These are phyloP conservation scores for Drosophila sturtevanti DNA, from an alignment of 1,140 invertebrate genomes.

Conservation along the genomic window DNA sequence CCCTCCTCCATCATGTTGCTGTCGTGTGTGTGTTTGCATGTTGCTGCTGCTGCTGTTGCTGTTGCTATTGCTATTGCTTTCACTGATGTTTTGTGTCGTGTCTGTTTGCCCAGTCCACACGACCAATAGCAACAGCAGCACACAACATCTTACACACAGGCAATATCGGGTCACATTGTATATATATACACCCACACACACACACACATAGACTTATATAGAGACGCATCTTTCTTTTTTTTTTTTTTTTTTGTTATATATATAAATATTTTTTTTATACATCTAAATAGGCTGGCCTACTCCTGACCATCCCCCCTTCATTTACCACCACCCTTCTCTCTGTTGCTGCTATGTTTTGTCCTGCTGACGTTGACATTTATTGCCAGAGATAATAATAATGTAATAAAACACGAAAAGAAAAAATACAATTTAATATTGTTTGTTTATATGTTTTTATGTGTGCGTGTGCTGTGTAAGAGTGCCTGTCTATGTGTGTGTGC, in stretches of 20 bases:
- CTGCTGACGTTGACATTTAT: constrained; percentile 80
- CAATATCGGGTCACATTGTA: constrained; percentile 22
- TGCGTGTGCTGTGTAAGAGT: background rate
- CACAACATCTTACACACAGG: constrained; percentile 25
- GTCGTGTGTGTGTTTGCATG: constrained; percentile 11
- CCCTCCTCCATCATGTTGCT: constrained; percentile 40
- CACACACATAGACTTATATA: constrained; percentile 14
- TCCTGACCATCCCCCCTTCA: background rate
- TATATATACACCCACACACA: constrained; percentile 33
- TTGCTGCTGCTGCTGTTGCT: background rate
- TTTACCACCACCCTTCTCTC: constrained; percentile 15
- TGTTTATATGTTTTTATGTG: constrained; percentile 66
- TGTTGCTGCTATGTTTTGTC: constrained; percentile 57
- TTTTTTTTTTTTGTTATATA: background rate
- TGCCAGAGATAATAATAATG: constrained; percentile 81
- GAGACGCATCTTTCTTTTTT: constrained; percentile 12
- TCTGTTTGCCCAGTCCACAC: constrained; percentile 47
- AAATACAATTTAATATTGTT: constrained; percentile 82
- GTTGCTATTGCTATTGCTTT: background rate
- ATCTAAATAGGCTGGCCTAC: constrained; percentile 25
- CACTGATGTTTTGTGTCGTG: constrained; percentile 26
- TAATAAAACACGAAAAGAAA: constrained; percentile 65
- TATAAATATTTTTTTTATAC: constrained; percentile 35
- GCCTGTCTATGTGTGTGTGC: background rate
- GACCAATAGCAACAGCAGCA: constrained; percentile 40